phyloP scores from a whole-genome alignment of 2,797 vertebrate genomes.

The Zalophus californianus region DNA sequence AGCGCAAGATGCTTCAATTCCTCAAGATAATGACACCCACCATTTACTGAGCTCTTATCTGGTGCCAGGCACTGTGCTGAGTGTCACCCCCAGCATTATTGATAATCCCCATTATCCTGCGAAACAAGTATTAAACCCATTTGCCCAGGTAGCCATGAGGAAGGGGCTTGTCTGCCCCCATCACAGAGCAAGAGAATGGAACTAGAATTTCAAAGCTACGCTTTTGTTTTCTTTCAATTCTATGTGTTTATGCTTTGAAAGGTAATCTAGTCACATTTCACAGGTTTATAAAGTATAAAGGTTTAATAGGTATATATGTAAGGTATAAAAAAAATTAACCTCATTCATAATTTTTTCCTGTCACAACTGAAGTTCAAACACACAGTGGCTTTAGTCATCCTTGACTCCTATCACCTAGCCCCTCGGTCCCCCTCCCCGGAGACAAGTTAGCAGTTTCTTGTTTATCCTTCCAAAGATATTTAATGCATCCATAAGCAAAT shows the following conservation, averaged over 20 bases:
- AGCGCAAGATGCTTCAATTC: not conserved
- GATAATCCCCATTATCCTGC: not conserved
- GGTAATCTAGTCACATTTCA: not conserved
- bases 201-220: not conserved
- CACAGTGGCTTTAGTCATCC: not conserved
- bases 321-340: not conserved
- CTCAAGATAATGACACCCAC: not conserved
- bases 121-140: not conserved
- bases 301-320: not conserved
- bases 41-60: not conserved
- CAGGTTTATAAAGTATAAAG: not conserved
- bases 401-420: not conserved
- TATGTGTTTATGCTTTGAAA: slow-evolving; percentile 16
- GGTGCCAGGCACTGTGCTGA: not conserved
- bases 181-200: not conserved
- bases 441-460: not conserved
- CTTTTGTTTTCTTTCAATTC: not conserved
- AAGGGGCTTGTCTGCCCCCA: not conserved
- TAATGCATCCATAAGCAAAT: not conserved
- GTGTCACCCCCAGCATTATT: not conserved
- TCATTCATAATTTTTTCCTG: not conserved
- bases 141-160: not conserved
- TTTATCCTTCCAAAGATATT: not conserved
- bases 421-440: not conserved
- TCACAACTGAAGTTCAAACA: not conserved